Base-by-base conservation (phyloP, 2,888 invertebrate genomes). In the Nematopogon swammerdamellus region DNA sequence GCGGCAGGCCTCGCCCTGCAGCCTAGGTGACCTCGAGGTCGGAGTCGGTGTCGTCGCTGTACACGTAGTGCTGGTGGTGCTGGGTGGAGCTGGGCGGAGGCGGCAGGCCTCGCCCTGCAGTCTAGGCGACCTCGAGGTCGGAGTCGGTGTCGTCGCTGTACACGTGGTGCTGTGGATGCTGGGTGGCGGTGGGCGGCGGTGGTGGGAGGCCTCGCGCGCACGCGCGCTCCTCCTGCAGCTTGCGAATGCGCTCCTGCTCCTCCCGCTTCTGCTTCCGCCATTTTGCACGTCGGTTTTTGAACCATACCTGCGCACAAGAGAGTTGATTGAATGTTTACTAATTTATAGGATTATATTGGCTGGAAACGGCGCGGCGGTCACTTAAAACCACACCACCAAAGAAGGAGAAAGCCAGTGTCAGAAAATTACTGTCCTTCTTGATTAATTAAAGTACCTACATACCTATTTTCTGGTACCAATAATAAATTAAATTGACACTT, bases 231-330 rank as follows among this genome's bases (percentile, higher is more conserved):
- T 92, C 88, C 64, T 92, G 92, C 53, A 92, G 68, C 70, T 92
- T 91, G 52, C 92, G 83, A 58, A 92, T 76, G 52, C 92, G 77
- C 70, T 92, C 90, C 70, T 92, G 88, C 67, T 91, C 88, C 67
- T 90, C 96, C 2, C 95, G 86, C 68, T 95, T 95, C 68, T 95
- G 95, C 65, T 96, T 96, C 58, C 96, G 86, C 95, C 95, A 96
- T 80, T 96, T 97, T 58, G 96, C 96, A 42, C 96, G 84, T 18
- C 96, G 85, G 69, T 96, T 96, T 75, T 96, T 96, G 75, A 96
- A 96, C 96, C 96, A 96, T 11, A 96, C 96, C 96, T 96, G 80
- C 14, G 77, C 80, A 61, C 59, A 66, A 65, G 3, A 25, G 8
- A 25, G 25, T n/a, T n/a, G n/a, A n/a, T n/a, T n/a, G n/a, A n/a